Evolutionary conservation across 2,888 invertebrate species (phyloP), one percentile per base, ranked within the genome.

Genomic region (Tinea semifulvella): DNA sequence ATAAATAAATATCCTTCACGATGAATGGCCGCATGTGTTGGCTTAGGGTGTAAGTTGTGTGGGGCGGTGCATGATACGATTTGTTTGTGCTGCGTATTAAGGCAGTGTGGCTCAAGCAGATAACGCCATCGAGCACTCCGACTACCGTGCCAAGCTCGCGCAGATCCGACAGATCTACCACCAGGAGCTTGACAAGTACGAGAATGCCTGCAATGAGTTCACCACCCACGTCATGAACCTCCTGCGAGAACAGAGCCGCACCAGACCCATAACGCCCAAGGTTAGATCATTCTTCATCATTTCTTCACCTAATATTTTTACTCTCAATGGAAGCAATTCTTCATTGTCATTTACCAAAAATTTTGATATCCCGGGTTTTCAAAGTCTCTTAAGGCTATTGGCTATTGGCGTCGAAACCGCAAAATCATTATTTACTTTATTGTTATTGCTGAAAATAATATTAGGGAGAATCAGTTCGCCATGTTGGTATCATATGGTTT

Each of bases 191-290:
- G 97, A 98, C 80, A 99, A 99, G 85, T 99, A 99, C 68, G 98
- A 99, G 83, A 98, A 98, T 86, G 98, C 98, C n/a, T 99, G 99
- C 84, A 96, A 96, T 75, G 98, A 99, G 84, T 99, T 99, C 80
- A 99, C 99, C 48, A 98, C 98, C n/a, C 99, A 99, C 81, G 99
- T 99, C 54, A 95, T 98, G 92, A 98, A 98, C 76, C 83, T 98
- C 57, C 84, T 98, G 52, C 84, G 97, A 46, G 96, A 98, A 77
- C 97, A 98, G 83, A 95, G 95, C 63, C 92, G 97, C 61, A 98
- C 98, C 55, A 85, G 98, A 57, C 98, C 98, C 44, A 98, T 99
- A 61, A 96, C 98, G 46, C 96, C 96, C 42, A 93, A 97, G 88
- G 82, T 77, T 36, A 14, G 11, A 17, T 38, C 8, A 5, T 43